phyloP scores from a whole-genome alignment of 2,797 vertebrate genomes.

The Ctenopoma multispine region DNA sequence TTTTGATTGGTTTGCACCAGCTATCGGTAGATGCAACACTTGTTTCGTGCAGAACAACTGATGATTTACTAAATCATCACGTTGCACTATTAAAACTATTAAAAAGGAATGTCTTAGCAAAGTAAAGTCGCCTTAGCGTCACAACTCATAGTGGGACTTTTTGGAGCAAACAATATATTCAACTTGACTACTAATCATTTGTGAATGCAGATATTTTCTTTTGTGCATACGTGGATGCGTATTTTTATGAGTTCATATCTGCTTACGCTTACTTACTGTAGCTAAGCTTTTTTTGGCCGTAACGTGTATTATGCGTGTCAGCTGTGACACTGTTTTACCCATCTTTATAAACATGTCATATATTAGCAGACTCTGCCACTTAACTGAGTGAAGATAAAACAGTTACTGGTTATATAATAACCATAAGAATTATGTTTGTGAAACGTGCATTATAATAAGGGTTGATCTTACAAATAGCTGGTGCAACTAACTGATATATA shows the following conservation, averaged over 20 bases:
- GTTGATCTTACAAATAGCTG: constrained; percentile 22
- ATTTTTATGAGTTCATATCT: neutral
- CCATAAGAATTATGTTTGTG: no score
- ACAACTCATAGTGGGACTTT: neutral
- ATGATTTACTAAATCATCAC: neutral
- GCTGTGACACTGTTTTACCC: neutral
- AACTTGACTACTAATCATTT: neutral
- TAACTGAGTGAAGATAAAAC: no score
- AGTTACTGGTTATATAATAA: neutral
- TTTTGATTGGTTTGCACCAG: constrained; percentile 22
- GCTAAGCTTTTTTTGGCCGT: no score
- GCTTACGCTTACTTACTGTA: neutral
- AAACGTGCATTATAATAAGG: neutral
- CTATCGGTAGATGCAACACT: constrained; percentile 8
- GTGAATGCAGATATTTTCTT: neutral
- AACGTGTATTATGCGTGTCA: neutral
- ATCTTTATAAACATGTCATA: neutral
- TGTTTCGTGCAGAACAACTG: neutral
- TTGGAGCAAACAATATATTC: neutral
- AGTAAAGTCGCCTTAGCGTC: neutral
- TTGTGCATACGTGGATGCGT: neutral
- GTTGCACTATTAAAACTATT: neutral
- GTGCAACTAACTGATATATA: constrained; percentile 12
- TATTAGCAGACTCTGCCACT: neutral
- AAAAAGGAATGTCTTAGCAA: neutral